Evolutionary conservation across 2,888 invertebrate genomes (phyloP), one percentile per base, ranked within the genome.

Genomic region (Ligdia adustata): DNA sequence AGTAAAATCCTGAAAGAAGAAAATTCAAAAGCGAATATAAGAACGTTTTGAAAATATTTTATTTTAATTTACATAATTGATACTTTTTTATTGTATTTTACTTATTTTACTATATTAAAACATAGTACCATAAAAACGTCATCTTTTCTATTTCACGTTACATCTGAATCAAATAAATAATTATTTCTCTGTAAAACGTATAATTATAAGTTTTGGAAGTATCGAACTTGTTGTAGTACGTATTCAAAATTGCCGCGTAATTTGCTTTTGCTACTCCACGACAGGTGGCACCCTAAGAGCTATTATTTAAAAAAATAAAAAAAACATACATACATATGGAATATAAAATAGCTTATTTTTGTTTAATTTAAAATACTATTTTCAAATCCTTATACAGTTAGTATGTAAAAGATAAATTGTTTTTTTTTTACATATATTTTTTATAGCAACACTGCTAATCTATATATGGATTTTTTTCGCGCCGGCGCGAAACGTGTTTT

Each of bases 401-500:
- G n/a, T n/a, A n/a, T n/a, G n/a, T n/a, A n/a, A n/a, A n/a, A n/a
- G n/a, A n/a, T n/a, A n/a, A n/a, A n/a, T n/a, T n/a, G n/a, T n/a
- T n/a, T n/a, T n/a, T n/a, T n/a, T n/a, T n/a, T n/a, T n/a, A n/a
- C n/a, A 22, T 22, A 7, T 3, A 22, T 22, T 6, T 27, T 27
- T 31, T 31, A 7, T 37, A 27, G 49, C 34, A 49, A 49, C 39
- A 42, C 35, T 61, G 61, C 60, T 55, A 68, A 69, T 64, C 60
- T 54, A 29, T 4, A 52, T 86, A 85, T 83, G 75, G 86, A 87
- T 86, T 88, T 85, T 22, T 86, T 88, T 88, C 86, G 87, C 90
- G 85, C 88, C 87, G 86, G 87, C 89, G 87, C 89, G 85, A 84
- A 86, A 70, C 76, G 77, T 68, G 72, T 69, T n/a, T n/a, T 74